A percentile compares a stretch with the other conserved stretches of the same genome.
Conservation (phyloP, 2,113 vertebrate genomes). For the Phasianus colchicus region DNA sequence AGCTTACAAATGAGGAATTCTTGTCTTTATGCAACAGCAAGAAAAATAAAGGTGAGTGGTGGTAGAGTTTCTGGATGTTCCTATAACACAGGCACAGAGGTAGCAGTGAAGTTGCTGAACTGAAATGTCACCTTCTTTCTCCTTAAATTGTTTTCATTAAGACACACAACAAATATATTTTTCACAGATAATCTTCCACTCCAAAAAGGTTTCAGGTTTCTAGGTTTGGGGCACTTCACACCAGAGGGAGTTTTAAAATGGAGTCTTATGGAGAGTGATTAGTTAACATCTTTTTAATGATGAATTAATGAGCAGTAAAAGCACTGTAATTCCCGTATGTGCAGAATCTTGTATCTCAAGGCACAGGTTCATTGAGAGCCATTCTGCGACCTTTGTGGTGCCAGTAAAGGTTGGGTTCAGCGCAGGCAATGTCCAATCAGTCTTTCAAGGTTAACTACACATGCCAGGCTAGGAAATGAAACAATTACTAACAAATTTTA, state of each 20-base stretch:
- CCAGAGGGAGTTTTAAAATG: slow-evolving; percentile 59
- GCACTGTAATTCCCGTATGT: slow-evolving; percentile 68
- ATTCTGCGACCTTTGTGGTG: slow-evolving; percentile 76
- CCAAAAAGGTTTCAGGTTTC: background rate
- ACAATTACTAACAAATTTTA: slow-evolving; percentile 84
- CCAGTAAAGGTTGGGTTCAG: slow-evolving; percentile 79
- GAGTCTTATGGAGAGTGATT: slow-evolving; percentile 64
- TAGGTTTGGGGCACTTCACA: background rate
- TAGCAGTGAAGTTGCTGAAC: background rate
- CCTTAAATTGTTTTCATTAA: background rate
- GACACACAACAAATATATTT: background rate
- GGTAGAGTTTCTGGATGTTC: background rate
- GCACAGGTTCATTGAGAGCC: slow-evolving; percentile 60
- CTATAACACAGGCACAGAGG: background rate
- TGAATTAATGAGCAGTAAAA: slow-evolving; percentile 78
- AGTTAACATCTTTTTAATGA: slow-evolving; percentile 78
- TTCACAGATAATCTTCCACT: background rate
- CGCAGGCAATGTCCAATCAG: slow-evolving; percentile 67
- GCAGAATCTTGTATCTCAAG: slow-evolving; percentile 72
- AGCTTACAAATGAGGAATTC: background rate
- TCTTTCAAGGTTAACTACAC: slow-evolving; percentile 85
- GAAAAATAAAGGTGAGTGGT: background rate
- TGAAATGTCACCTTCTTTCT: background rate
- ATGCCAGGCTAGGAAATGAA: slow-evolving; percentile 82
- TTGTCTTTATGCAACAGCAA: background rate